phyloP scores from a whole-genome alignment of 2,888 invertebrate species.

The Sphaeridia pumilis region DNA sequence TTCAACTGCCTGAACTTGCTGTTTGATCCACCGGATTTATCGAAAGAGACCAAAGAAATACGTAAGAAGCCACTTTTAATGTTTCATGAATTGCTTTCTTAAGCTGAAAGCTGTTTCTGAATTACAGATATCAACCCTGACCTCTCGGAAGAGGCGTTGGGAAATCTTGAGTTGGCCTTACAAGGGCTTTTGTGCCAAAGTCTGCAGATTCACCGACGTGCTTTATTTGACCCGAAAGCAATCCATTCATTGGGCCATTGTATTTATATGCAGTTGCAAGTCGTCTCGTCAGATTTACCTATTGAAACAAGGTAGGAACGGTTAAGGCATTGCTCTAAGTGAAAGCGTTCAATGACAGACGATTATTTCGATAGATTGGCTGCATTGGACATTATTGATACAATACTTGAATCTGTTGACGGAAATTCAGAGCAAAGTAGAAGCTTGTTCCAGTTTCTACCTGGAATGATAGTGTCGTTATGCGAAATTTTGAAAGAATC shows the following conservation, averaged over 20 bases:
- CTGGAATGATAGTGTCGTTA: slow-evolving; percentile 24
- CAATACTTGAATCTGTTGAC: slow-evolving; percentile 11
- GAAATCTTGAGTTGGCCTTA: neutral
- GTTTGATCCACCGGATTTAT: neutral
- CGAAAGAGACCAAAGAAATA: neutral
- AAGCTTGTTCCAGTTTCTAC: slow-evolving; percentile 26
- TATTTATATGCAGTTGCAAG: slow-evolving; percentile 22
- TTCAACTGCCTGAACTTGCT: neutral
- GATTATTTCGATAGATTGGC: slow-evolving; percentile 12
- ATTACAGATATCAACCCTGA: neutral
- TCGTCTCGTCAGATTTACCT: slow-evolving; percentile 9
- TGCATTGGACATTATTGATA: slow-evolving; percentile 17
- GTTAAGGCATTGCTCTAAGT: neutral
- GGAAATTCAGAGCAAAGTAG: slow-evolving; percentile 15
- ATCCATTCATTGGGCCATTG: slow-evolving; percentile 23
- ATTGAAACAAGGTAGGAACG: slow-evolving; percentile 18
- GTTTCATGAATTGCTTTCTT: neutral
- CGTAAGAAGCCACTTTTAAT: neutral
- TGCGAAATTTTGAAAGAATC: slow-evolving; percentile 18
- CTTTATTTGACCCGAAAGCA: slow-evolving; percentile 15
- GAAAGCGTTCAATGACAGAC: neutral
- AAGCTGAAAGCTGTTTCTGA: neutral
- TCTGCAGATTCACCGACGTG: slow-evolving; percentile 12
- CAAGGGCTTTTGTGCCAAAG: slow-evolving; percentile 1
- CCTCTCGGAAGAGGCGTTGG: neutral